Evolutionary conservation across 1,140 invertebrate species (phyloP).

Genomic region (Dryas iulia): DNA sequence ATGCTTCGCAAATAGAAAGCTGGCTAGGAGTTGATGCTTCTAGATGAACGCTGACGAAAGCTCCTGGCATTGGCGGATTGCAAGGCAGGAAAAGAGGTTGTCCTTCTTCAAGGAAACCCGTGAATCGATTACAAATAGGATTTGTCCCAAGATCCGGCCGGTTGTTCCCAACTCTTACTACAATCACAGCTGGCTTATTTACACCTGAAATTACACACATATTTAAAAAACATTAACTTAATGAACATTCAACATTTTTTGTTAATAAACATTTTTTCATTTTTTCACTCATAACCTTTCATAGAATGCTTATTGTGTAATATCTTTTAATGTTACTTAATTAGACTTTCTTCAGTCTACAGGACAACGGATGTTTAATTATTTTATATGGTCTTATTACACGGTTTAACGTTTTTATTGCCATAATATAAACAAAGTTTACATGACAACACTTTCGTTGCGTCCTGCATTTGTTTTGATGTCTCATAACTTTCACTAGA

Average conservation of each 20-base stretch:
- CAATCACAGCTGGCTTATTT: constrained; percentile 89
- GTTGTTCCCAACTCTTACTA: constrained; percentile 96
- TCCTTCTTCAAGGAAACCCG: constrained; percentile 92
- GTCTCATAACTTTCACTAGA: constrained; percentile 54
- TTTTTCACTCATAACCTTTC: too few species aligned
- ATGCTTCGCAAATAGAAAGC: constrained; percentile 96
- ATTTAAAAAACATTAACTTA: too few species aligned
- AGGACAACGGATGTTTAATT: too few species aligned
- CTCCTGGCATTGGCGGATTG: constrained; percentile 96
- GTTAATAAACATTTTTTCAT: too few species aligned
- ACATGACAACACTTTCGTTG: constrained; percentile 38
- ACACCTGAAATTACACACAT: constrained; percentile 46
- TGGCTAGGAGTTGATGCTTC: constrained; percentile 87
- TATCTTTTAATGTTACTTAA: too few species aligned
- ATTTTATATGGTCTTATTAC: too few species aligned
- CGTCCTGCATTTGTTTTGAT: constrained; percentile 32
- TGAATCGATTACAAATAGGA: constrained; percentile 95
- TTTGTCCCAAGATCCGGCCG: constrained; percentile 96
- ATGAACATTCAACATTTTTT: too few species aligned
- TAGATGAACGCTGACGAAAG: constrained; percentile 95
- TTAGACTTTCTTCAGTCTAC: too few species aligned
- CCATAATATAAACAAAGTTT: not conserved
- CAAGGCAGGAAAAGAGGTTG: constrained; percentile 95
- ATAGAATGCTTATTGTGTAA: too few species aligned
- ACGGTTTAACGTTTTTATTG: not conserved